Evolutionary conservation across 2,888 invertebrate species (phyloP), one percentile per base, ranked within the genome.

Genomic region (Heliconius charithonia): DNA sequence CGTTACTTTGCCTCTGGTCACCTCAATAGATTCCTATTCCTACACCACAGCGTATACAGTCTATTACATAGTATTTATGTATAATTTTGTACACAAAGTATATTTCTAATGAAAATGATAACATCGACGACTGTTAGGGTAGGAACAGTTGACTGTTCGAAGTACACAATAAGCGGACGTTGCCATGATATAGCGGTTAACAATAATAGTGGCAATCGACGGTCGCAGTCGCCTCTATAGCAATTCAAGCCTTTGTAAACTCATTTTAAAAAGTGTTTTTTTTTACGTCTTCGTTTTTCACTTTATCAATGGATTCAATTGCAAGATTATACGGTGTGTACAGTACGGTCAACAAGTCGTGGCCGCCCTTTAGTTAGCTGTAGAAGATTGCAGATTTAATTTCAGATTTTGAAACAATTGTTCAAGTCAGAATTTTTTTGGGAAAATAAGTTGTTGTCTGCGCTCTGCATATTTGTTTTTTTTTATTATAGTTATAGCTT

Each of bases 111-210:
- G 89, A 41, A 69, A 69, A 41, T 41, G 25, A 69, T 86, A 87
- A 84, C 85, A 62, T 62, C 74, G 45, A 83, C 74, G 45, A 83
- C 78, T 83, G 85, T 84, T 75, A 72, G 86, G 88, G 88, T n/a
- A n/a, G n/a, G n/a, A n/a, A n/a, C 88, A 87, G 88, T 85, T 89
- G 89, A 87, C 84, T 89, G 89, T 87, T 89, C 89, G 90, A 88
- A 86, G 90, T 87, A 87, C 87, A 93, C 93, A 93, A 93, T 93
- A 90, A 90, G 89, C 93, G 92, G 92, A 93, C 92, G 91, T 91
- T 87, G 89, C 91, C 89, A 90, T 93, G 90, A 85, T 85, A 83
- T 83, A 83, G 78, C 77, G 78, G 85, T 87, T 83, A 85, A 88
- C 87, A 88, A 89, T 90, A 88, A 91, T 89, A 90, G 88, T 87